Evolutionary conservation across 1,140 invertebrate species (phyloP).

Genomic region (Patella vulgata): DNA sequence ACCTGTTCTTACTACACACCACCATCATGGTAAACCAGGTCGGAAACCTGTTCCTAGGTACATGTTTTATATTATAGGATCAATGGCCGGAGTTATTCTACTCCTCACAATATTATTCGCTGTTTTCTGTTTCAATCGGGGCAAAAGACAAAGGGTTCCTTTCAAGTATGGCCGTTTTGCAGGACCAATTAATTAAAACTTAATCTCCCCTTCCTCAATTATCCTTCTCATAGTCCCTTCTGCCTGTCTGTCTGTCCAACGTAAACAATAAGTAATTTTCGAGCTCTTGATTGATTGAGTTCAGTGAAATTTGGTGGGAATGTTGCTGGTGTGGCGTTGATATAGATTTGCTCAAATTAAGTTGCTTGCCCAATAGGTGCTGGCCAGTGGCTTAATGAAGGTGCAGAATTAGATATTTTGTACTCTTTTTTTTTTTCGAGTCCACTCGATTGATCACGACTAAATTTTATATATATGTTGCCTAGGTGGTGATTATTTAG

Average conservation of each 20-base stretch:
- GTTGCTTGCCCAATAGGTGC: no score
- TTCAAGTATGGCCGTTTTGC: slow-evolving; percentile 13
- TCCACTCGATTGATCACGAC: no score
- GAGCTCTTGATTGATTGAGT: no score
- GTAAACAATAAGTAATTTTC: not conserved
- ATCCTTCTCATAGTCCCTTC: not conserved
- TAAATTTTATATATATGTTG: no score
- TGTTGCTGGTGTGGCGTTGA: no score
- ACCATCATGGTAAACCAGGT: slow-evolving; percentile 5
- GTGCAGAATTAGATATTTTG: no score
- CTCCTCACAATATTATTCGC: slow-evolving; percentile 32
- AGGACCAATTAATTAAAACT: slow-evolving; percentile 29
- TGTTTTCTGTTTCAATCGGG: slow-evolving; percentile 27
- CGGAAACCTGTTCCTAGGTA: slow-evolving; percentile 12
- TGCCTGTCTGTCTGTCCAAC: not conserved
- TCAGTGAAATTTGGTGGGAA: no score
- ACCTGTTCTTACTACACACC: not conserved
- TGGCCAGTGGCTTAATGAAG: no score
- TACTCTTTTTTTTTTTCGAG: no score
- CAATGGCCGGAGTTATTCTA: slow-evolving; percentile 26
- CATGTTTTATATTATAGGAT: slow-evolving; percentile 32
- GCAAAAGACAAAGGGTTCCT: slow-evolving; percentile 19
- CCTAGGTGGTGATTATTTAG: no score
- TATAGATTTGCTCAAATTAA: no score
- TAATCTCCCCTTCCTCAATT: not conserved